Evolutionary conservation across 2,113 vertebrate species (phyloP).

Genomic region (Gavia stellata): DNA sequence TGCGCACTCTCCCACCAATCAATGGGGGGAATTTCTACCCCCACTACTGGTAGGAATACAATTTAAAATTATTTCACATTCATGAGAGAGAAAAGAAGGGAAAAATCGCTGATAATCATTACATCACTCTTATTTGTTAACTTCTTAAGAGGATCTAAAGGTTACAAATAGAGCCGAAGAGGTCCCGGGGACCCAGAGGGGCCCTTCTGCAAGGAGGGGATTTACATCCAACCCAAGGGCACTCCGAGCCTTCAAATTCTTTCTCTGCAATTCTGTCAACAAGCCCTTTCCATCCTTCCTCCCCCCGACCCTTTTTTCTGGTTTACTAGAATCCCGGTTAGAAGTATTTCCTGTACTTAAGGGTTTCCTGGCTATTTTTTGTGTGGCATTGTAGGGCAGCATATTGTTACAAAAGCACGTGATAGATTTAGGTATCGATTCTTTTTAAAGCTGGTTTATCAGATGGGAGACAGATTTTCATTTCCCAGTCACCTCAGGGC

Average conservation of each 20-base stretch:
- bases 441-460: slow-evolving; percentile 21
- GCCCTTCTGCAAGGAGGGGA: background rate
- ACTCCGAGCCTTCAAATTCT: background rate
- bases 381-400: background rate
- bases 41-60: background rate
- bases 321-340: background rate
- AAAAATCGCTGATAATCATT: background rate
- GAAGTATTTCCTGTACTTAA: background rate
- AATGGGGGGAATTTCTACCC: background rate
- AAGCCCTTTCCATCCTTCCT: background rate
- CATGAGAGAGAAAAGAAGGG: background rate
- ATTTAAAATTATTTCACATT: background rate
- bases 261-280: background rate
- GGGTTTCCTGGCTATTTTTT: background rate
- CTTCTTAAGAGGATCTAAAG: background rate
- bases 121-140: background rate
- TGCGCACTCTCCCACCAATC: background rate
- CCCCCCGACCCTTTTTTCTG: background rate
- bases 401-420: background rate
- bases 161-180: background rate
- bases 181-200: background rate
- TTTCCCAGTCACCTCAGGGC: background rate
- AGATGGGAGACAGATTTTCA: background rate
- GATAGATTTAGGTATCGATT: slow-evolving; percentile 9
- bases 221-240: background rate